These are phyloP conservation scores for Rhegmatorhina hoffmannsi DNA, from an alignment of 2,113 vertebrate genomes.

Conservation along the genomic window DNA sequence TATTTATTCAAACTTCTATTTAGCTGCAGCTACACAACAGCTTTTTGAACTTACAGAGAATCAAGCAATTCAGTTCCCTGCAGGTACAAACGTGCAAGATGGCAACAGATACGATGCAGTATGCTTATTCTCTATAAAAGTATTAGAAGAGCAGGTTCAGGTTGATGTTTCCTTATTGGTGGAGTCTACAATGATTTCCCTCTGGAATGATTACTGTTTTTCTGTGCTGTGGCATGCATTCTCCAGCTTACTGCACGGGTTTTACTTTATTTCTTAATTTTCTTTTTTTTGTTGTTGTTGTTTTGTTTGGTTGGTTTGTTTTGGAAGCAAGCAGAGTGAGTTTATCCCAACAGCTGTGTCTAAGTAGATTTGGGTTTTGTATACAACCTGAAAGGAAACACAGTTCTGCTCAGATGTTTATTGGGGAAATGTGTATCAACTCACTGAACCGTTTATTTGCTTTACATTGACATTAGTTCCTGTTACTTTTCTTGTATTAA, in stretches of 20 bases:
- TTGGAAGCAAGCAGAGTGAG: background rate
- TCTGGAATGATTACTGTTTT: background rate
- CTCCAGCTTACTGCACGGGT: background rate
- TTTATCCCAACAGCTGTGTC: background rate
- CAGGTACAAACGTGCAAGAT: background rate
- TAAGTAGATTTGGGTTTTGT: background rate
- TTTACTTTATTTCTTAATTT: background rate
- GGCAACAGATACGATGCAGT: background rate
- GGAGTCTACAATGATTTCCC: background rate
- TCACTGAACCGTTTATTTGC: background rate
- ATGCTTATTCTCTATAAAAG: background rate
- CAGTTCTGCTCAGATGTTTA: background rate
- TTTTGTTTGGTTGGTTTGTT: no score
- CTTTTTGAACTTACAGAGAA: background rate
- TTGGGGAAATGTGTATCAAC: background rate
- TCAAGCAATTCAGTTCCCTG: background rate
- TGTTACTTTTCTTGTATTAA: background rate
- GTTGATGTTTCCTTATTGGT: background rate
- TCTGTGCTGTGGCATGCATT: background rate
- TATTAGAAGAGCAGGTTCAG: background rate
- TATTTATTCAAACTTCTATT: constrained; percentile 1
- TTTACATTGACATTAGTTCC: background rate
- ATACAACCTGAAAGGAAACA: background rate
- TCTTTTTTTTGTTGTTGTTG: background rate
- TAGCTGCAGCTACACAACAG: background rate